Evolutionary conservation across 2,113 vertebrate species (phyloP), one percentile per base, ranked within the genome.

Genomic region (Mus pahari): DNA sequence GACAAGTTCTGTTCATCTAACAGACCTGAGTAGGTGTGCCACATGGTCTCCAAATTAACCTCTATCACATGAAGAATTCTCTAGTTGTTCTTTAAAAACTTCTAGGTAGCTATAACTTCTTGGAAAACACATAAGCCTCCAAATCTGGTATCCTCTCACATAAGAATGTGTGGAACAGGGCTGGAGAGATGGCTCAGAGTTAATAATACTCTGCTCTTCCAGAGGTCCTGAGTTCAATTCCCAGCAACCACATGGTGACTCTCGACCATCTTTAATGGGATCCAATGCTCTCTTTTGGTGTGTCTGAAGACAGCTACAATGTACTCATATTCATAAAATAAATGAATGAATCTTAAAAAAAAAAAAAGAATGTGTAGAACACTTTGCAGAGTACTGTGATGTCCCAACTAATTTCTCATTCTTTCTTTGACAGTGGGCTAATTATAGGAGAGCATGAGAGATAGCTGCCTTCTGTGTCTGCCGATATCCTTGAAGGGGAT

Each of bases 11-110:
- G 33, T 5, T 36, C 36, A 4, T 48, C 42, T 77, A 89, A 75
- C 1, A 94, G 77, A 91, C 64, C 55, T 17, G 60, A 93, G 33
- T 36, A 89, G n/a, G 48, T 89, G 36, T 75, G 24, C 73, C 88
- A 58, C 39, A 31, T 93, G 39, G 53, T 83, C 20, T 78, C 26
- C 64, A 96, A 89, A 83, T 82, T 92, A 94, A 94, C 55, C 79
- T 96, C 68, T 42, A 92, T 26, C 75, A 95, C 11, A 97, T 58
- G 33, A 71, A 77, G 58, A 90, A 88, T 58, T 88, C 66, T 92
- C 75, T 75, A 79, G 48, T 12, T 50, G 58, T 86, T 89, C 50
- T 89, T 60, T 17, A 94, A 89, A 96, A 33, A 19, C 33, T 92
- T 71, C 73, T 24, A 86, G 39, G 58, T 79, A n/a, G 19, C 19